phyloP scores from a whole-genome alignment of 2,888 invertebrate genomes.

The Scaptomyza caliginosa region DNA sequence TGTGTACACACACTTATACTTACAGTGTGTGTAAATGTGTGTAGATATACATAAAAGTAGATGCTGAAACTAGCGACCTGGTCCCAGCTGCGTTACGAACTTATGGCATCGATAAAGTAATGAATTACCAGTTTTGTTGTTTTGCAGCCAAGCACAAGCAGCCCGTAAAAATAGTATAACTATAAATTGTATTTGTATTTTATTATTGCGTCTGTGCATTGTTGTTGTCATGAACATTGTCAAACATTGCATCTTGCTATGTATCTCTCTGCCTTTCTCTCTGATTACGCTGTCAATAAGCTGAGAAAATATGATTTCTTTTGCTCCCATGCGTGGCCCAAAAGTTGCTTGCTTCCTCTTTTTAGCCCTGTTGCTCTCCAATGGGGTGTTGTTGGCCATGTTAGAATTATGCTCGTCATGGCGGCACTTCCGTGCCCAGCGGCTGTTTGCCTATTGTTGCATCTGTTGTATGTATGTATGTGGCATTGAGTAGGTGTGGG shows the following conservation, averaged over 20 bases:
- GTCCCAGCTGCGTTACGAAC: slow-evolving; percentile 76
- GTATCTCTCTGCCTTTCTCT: neutral
- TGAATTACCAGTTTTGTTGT: slow-evolving; percentile 74
- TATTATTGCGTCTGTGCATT: slow-evolving; percentile 59
- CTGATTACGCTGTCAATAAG: slow-evolving; percentile 81
- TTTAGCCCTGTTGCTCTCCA: slow-evolving; percentile 52
- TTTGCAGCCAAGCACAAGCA: slow-evolving; percentile 3
- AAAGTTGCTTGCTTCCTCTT: slow-evolving; percentile 23
- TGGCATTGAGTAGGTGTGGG: neutral
- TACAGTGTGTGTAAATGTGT: slow-evolving; percentile 12
- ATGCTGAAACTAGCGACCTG: slow-evolving; percentile 40
- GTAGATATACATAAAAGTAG: slow-evolving; percentile 1
- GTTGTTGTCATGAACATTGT: slow-evolving; percentile 50
- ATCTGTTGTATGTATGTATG: slow-evolving; percentile 1
- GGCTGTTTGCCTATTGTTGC: slow-evolving; percentile 62
- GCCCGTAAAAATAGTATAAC: slow-evolving; percentile 52
- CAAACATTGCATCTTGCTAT: slow-evolving; percentile 51
- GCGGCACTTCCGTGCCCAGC: slow-evolving; percentile 71
- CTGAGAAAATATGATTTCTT: slow-evolving; percentile 73
- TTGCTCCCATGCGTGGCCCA: slow-evolving; percentile 37
- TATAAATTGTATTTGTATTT: slow-evolving; percentile 77
- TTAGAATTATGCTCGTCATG: slow-evolving; percentile 82
- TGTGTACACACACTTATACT: slow-evolving; percentile 60
- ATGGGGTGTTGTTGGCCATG: slow-evolving; percentile 58
- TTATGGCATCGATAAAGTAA: slow-evolving; percentile 80